phyloP scores from a whole-genome alignment of 2,888 invertebrate species.

The Athrips mouffetella region DNA sequence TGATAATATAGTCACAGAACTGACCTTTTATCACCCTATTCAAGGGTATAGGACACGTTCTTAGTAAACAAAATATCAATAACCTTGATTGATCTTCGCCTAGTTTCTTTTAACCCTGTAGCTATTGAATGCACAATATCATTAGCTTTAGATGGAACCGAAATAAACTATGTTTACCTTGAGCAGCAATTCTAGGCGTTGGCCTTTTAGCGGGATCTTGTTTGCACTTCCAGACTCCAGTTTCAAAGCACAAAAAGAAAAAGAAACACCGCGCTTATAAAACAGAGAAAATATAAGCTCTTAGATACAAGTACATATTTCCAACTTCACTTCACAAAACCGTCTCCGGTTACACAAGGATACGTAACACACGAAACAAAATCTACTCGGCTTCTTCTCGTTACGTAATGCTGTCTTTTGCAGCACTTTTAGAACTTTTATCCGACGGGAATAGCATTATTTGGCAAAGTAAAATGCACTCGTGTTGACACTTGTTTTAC shows the following conservation, averaged over 20 bases:
- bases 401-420: slow-evolving; percentile 8
- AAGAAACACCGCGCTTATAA: background rate
- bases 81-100: too few species aligned
- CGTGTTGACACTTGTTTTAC: slow-evolving; percentile 7
- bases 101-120: too few species aligned
- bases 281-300: background rate
- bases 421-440: slow-evolving; percentile 5
- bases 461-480: slow-evolving; percentile 45
- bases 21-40: too few species aligned
- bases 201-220: background rate
- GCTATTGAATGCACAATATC: too few species aligned
- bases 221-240: background rate
- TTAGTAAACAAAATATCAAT: too few species aligned
- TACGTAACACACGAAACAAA: too few species aligned
- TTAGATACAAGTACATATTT: background rate
- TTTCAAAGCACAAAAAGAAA: background rate
- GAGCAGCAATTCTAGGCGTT: background rate
- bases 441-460: slow-evolving; percentile 35
- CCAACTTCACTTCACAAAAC: background rate
- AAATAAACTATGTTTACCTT: background rate
- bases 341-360: background rate
- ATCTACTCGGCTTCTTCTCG: background rate
- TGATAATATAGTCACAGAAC: too few species aligned
- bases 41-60: too few species aligned
- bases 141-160: too few species aligned